Evolutionary conservation across 2,888 invertebrate genomes (phyloP).

Genomic region (Frankliniella fusca): DNA sequence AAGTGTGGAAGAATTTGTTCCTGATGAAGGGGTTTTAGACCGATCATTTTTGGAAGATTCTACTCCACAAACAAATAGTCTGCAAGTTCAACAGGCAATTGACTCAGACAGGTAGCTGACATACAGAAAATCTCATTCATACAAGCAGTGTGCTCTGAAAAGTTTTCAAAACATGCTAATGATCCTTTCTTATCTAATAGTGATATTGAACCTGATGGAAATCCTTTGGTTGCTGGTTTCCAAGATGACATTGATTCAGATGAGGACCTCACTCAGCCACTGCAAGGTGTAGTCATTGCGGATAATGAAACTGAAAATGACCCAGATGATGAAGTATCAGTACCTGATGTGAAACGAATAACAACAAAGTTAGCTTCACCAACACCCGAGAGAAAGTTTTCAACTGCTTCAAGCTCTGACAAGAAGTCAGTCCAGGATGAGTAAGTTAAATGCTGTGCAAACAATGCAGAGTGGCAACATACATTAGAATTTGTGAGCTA

Average conservation of each 20-base stretch:
- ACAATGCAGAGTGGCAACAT: no score
- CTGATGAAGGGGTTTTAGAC: slow-evolving; percentile 70
- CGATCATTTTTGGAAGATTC: slow-evolving; percentile 71
- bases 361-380: not conserved
- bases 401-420: slow-evolving; percentile 1
- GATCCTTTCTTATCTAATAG: slow-evolving; percentile 46
- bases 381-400: not conserved
- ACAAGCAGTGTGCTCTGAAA: slow-evolving; percentile 32
- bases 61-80: slow-evolving; percentile 30
- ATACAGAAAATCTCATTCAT: slow-evolving; percentile 32
- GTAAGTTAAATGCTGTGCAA: not conserved
- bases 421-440: not conserved
- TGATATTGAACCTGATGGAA: slow-evolving; percentile 63
- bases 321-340: slow-evolving; percentile 27
- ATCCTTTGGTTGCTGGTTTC: slow-evolving; percentile 76
- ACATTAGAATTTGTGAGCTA: no score
- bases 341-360: not conserved
- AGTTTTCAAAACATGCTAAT: slow-evolving; percentile 30
- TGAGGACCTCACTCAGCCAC: slow-evolving; percentile 45
- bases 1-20: slow-evolving; percentile 68
- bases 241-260: slow-evolving; percentile 78
- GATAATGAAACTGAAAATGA: slow-evolving; percentile 27
- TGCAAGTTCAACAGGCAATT: slow-evolving; percentile 44
- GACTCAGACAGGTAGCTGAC: slow-evolving; percentile 55
- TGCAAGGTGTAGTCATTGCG: not conserved